These are phyloP conservation scores for Collichthys lucidus DNA, from an alignment of 2,113 vertebrate genomes.

Conservation along the genomic window DNA sequence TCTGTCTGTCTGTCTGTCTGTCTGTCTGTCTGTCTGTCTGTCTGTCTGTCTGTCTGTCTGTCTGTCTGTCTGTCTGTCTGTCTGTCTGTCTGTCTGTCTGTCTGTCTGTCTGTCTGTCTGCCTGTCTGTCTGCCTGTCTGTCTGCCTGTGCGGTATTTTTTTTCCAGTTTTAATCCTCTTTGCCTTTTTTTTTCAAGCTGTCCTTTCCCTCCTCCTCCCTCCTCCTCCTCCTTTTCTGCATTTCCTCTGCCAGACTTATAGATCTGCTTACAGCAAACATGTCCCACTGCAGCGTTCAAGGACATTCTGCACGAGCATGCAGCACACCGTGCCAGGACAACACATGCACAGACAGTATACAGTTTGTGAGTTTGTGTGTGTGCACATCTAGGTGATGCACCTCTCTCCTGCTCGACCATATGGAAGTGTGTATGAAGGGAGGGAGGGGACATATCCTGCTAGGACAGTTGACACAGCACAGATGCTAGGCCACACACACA, in stretches of 20 bases:
- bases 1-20: neutral
- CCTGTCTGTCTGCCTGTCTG: no score
- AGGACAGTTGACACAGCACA: conserved; percentile 64
- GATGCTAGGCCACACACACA: conserved; percentile 57
- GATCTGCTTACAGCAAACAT: conserved; percentile 63
- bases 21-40: no score
- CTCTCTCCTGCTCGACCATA: conserved; percentile 54
- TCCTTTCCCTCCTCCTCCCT: conserved; percentile 28
- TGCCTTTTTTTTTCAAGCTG: neutral
- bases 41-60: no score
- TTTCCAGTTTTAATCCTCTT: conserved; percentile 22
- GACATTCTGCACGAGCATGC: conserved; percentile 57
- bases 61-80: no score
- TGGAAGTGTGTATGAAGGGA: conserved; percentile 48
- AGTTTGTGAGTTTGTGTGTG: neutral
- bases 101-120: no score
- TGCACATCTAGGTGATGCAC: conserved; percentile 26
- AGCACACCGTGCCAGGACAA: conserved; percentile 27
- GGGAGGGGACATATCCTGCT: conserved; percentile 34
- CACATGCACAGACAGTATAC: conserved; percentile 21
- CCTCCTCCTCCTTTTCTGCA: conserved; percentile 22
- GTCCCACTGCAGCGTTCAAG: conserved; percentile 75
- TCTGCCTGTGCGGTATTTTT: neutral
- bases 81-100: no score
- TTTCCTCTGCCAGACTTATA: conserved; percentile 53